Conservation (phyloP, 2,888 invertebrate genomes). For the Merodon equestris region DNA sequence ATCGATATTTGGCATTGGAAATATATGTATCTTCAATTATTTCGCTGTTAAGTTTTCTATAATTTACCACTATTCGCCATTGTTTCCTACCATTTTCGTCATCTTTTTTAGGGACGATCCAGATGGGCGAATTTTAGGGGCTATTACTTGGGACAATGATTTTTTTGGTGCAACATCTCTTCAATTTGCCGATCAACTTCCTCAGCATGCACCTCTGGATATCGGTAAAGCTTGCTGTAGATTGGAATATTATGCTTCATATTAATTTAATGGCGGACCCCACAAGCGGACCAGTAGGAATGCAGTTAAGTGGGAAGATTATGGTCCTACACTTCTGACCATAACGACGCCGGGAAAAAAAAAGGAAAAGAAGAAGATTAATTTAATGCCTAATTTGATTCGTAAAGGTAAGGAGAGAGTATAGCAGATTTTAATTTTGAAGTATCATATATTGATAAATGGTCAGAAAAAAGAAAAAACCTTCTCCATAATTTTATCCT, state of each 20-base stretch:
- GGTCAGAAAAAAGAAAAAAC: too few relatives aligned
- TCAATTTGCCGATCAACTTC: not conserved
- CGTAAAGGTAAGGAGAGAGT: too few relatives aligned
- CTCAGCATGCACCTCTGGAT: not conserved
- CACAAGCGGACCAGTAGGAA: too few relatives aligned
- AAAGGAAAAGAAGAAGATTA: too few relatives aligned
- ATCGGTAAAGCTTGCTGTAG: slow-evolving; percentile 6
- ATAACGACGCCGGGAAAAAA: too few relatives aligned
- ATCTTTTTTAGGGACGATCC: slow-evolving; percentile 7
- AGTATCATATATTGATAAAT: too few relatives aligned
- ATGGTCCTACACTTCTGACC: too few relatives aligned
- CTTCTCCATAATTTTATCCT: too few relatives aligned
- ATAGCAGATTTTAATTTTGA: too few relatives aligned
- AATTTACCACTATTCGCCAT: not conserved
- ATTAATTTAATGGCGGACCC: slow-evolving; percentile 4
- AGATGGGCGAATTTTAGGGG: slow-evolving; percentile 4
- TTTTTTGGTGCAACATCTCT: not conserved
- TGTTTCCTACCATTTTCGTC: not conserved
- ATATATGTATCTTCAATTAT: slow-evolving; percentile 10
- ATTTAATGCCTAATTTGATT: too few relatives aligned
- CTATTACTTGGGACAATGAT: slow-evolving; percentile 5
- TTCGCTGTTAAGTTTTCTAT: not conserved
- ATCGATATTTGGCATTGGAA: slow-evolving; percentile 20
- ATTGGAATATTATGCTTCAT: slow-evolving; percentile 3
- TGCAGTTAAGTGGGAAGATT: too few relatives aligned